phyloP scores from a whole-genome alignment of 2,797 vertebrate species.

The Loris lydekkerianus region DNA sequence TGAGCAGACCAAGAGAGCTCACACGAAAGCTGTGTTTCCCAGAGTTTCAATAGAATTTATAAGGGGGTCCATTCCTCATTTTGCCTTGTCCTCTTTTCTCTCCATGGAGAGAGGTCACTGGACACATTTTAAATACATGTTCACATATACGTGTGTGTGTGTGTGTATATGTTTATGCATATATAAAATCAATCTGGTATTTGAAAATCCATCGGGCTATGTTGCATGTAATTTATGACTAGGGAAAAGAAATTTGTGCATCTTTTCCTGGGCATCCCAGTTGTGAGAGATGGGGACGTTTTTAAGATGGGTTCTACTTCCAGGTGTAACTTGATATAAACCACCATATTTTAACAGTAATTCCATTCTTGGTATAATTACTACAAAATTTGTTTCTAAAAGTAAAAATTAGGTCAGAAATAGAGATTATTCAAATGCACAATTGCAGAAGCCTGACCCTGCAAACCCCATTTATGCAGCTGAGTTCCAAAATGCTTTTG shows the following conservation, averaged over 20 bases:
- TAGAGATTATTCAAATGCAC: slow-evolving; percentile 81
- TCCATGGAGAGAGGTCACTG: not conserved
- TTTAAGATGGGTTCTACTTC: slow-evolving; percentile 76
- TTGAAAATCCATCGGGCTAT: slow-evolving; percentile 73
- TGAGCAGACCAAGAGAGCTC: not conserved
- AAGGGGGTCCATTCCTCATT: not conserved
- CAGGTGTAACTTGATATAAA: slow-evolving; percentile 79
- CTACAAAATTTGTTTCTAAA: slow-evolving; percentile 79
- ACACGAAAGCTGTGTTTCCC: not conserved
- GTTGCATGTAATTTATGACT: slow-evolving; percentile 62
- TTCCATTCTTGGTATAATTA: slow-evolving; percentile 79
- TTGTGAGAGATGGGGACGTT: slow-evolving; percentile 16
- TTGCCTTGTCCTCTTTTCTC: not conserved
- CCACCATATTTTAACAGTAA: slow-evolving; percentile 81
- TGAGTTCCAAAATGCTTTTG: slow-evolving; percentile 83
- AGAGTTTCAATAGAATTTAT: not conserved
- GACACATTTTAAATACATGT: not conserved
- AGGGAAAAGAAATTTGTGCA: slow-evolving; percentile 11
- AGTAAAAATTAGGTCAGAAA: slow-evolving; percentile 82
- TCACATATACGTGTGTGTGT: not conserved
- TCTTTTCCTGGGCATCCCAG: slow-evolving; percentile 64
- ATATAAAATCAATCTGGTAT: not conserved
- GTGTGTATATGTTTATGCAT: not conserved
- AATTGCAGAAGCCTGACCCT: slow-evolving; percentile 81
- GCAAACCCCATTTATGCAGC: slow-evolving; percentile 84